Evolutionary conservation across 2,888 invertebrate genomes (phyloP), one percentile per base, ranked within the genome.

Genomic region (Cheilosia urbana): DNA sequence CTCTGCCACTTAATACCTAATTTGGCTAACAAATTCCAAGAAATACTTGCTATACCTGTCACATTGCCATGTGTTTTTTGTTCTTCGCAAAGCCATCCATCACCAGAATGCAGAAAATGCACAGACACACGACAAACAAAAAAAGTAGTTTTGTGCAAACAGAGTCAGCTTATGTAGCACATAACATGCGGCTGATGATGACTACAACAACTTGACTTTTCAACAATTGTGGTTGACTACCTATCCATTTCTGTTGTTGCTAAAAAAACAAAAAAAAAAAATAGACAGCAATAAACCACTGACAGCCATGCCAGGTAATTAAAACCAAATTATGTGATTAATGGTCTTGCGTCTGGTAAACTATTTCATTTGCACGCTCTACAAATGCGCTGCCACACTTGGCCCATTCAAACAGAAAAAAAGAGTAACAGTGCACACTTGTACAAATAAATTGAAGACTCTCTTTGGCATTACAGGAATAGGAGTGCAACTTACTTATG

Each of bases 271-370:
- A 27, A 58, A 37, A 17, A 62, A 30, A 60, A 34, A n/a, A n/a
- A n/a, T n/a, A n/a, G n/a, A 47, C 49, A 76, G 55, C 9, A 17
- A 17, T 30, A 21, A 7, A n/a, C 21, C 47, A 79, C 66, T 51
- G 24, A 58, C 63, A 24, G 51, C 24, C 37, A 11, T 66, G 42
- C 11, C 58, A 60, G 65, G 65, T 75, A 69, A 84, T 84, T 79
- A 79, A 84, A 79, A 79, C 69, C 68, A 51, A 84, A 84, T 79
- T 84, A 71, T 51, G 78, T 83, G 73, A 73, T 83, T 72, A 73
- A 73, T 68, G 30, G 72, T 19, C 55, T 40, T 76, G 13, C 24
- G 57, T 27, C 75, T 24, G 34, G 45, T 51, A n/a, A 63, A 30
- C 57, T 30, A 9, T 30, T 30, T 30, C 40, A 57, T 55, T 77